phyloP scores from a whole-genome alignment of 2,888 invertebrate genomes.

The Drosophila diplacantha region DNA sequence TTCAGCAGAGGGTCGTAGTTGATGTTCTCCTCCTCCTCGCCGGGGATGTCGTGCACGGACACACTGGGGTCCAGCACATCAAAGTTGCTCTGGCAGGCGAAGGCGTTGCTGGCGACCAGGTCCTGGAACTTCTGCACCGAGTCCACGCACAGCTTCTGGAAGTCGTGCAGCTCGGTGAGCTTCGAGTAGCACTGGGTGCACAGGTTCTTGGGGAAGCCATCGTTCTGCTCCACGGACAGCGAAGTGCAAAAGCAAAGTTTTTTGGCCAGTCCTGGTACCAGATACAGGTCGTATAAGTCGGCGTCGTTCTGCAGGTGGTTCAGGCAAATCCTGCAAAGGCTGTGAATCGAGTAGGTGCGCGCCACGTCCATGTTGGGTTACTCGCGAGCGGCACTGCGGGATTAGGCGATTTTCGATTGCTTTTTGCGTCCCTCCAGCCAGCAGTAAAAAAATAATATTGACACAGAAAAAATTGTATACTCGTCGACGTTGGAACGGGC shows the following conservation, averaged over 20 bases:
- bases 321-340: constrained; percentile 75
- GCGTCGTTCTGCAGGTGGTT: constrained; percentile 67
- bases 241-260: constrained; percentile 74
- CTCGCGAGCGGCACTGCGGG: constrained; percentile 13
- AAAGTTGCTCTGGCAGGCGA: constrained; percentile 57
- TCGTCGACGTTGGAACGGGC: constrained; percentile 55
- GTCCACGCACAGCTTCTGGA: constrained; percentile 71
- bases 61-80: constrained; percentile 66
- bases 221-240: constrained; percentile 71
- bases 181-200: constrained; percentile 71
- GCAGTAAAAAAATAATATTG: constrained; percentile 67
- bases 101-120: constrained; percentile 60
- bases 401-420: constrained; percentile 15
- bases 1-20: constrained; percentile 72
- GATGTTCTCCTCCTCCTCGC: constrained; percentile 70
- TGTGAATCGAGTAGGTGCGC: constrained; percentile 60
- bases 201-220: constrained; percentile 74
- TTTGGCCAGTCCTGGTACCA: constrained; percentile 71
- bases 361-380: constrained; percentile 61
- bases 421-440: constrained; percentile 32
- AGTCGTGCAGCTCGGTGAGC: constrained; percentile 73
- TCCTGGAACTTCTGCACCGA: constrained; percentile 74
- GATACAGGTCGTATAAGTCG: constrained; percentile 67
- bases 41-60: constrained; percentile 41
- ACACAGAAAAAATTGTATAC: constrained; percentile 70